phyloP scores from a whole-genome alignment of 2,888 invertebrate genomes.

The Chaetogeoica ovagalla region DNA sequence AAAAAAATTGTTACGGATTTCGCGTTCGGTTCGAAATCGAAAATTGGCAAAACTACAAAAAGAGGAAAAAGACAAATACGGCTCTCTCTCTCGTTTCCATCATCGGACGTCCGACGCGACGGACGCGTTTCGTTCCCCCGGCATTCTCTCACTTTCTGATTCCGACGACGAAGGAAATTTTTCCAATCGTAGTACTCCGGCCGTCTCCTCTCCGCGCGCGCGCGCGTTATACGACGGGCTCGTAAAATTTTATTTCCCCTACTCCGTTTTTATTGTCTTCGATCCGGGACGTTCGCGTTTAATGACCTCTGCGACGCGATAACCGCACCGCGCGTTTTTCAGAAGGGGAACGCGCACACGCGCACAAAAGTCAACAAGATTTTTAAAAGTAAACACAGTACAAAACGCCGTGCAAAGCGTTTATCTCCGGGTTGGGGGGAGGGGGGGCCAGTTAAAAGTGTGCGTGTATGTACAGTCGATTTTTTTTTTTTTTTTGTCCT shows the following conservation, averaged over 20 bases:
- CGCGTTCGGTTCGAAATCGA: no score
- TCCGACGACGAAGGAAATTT: slow-evolving; percentile 7
- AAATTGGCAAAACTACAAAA: no score
- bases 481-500: neutral
- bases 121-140: no score
- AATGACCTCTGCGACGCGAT: slow-evolving; percentile 51
- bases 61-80: no score
- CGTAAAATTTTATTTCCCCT: slow-evolving; percentile 48
- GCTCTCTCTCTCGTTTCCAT: no score
- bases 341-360: slow-evolving; percentile 6
- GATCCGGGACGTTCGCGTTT: slow-evolving; percentile 40
- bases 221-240: neutral
- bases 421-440: no score
- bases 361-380: slow-evolving; percentile 49
- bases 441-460: slow-evolving; percentile 25
- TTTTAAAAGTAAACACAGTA: slow-evolving; percentile 45
- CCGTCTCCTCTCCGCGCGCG: neutral
- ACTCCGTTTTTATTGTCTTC: slow-evolving; percentile 28
- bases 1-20: no score
- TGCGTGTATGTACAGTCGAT: neutral
- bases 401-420: neutral
- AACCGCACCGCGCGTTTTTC: slow-evolving; percentile 29
- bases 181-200: no score
- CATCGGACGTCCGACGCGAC: no score
- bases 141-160: no score